Base-by-base conservation (phyloP, 2,113 vertebrate genomes). In the Oreocharis arfaki region DNA sequence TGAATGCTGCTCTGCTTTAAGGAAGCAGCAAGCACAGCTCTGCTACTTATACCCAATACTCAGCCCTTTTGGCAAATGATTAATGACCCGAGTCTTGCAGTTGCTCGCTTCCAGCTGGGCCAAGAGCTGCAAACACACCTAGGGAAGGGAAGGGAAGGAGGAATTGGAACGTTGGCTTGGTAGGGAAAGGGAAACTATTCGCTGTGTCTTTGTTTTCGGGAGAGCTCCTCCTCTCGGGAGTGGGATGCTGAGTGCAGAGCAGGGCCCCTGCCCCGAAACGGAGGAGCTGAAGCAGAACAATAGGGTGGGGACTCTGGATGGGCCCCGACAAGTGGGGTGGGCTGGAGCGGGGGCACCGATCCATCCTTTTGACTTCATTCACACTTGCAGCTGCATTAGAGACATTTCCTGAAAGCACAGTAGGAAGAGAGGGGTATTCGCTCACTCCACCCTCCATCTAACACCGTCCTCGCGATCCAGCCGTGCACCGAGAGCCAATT, bases 371-470 rank as follows among this genome's bases (percentile, higher is more conserved):
- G 91, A 97, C 95, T 98, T 97, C 96, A 97, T 96, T 97, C 44
- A 80, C 96, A 96, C 95, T 98, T 97, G 96, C 84, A 97, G 97
- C 92, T 97, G 90, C 93, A 78, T 82, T 93, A 96, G 97, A 97
- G 96, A 97, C 79, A 97, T 97, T 98, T 98, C 96, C 96, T 98
- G 97, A 98, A 97, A 97, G 97, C 96, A 97, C 92, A 96, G 97
- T 96, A 98, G 97, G 97, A 98, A 97, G 97, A 98, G 70, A 95
- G 91, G 97, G 97, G 97, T 97, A 98, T 98, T 97, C 96, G 4
- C 92, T 97, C 84, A 96, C 98, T 61, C 97, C 98, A 97, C 97
- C 97, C 98, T 97, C 94, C 93, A 96, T 84, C 95, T 93, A 95
- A 96, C 96, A 64, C 89, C 84, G 87, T 94, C 96, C 91, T 85